These are phyloP conservation scores for Megaceryle alcyon DNA, from an alignment of 2,797 vertebrate genomes.

Conservation along the genomic window DNA sequence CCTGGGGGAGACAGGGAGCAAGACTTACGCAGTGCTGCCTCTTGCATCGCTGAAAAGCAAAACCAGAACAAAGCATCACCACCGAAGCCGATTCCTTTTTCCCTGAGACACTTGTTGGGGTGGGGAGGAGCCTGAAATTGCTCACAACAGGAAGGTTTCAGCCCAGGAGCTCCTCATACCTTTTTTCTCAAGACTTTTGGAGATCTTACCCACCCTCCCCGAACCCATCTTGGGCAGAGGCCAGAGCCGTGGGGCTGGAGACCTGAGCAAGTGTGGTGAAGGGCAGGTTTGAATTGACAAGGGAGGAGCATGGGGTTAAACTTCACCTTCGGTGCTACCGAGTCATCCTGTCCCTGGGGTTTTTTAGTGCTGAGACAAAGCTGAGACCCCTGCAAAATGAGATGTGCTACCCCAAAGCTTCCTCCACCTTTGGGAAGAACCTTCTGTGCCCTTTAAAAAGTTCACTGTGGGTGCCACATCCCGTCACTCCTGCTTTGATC, in stretches of 20 bases:
- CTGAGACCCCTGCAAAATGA: background rate
- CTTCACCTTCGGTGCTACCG: background rate
- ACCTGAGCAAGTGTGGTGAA: background rate
- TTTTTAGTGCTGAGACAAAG: background rate
- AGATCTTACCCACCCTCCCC: background rate
- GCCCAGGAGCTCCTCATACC: background rate
- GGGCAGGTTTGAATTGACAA: background rate
- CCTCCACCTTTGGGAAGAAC: background rate
- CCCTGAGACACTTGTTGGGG: accelerated
- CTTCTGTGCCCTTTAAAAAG: background rate
- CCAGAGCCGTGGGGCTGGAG: background rate
- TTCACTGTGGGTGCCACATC: background rate
- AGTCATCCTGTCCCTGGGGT: background rate
- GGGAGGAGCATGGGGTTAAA: background rate
- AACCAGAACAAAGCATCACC: background rate
- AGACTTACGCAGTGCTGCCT: background rate
- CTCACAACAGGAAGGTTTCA: background rate
- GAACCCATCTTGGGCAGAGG: background rate
- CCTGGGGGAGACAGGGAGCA: accelerated
- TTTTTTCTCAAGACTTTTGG: background rate
- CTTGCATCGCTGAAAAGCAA: background rate
- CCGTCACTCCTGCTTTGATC: background rate
- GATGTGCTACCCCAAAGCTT: background rate
- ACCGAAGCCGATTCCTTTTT: background rate
- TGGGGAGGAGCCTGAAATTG: background rate